Base-by-base conservation (phyloP, 2,113 vertebrate species). In the Alligator sinensis region DNA sequence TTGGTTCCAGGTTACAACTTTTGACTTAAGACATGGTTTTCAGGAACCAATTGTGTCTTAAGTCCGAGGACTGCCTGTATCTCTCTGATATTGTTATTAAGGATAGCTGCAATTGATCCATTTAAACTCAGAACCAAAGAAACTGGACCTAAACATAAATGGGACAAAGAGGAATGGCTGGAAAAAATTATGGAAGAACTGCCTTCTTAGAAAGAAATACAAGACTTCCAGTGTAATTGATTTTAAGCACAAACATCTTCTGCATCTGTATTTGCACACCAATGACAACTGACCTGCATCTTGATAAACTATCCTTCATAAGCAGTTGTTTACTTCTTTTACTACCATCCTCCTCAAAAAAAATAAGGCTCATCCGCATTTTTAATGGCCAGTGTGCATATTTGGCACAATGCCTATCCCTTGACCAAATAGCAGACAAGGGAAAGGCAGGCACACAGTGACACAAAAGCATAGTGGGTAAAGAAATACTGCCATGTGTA, bases 301-400 rank as follows among this genome's bases (percentile, higher is more conserved):
- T 66, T 82, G 54, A 92, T n/a, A 72, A 92, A 82, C 24, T 82
- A n/a, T 66, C 34, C 75, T 87, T 89, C 84, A 64, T 6, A 87
- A 47, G 4, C 63, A 30, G 28, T 66, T n/a, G 34, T 60, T 95
- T 87, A 17, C 70, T 81, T 91, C 88, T 86, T 83, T 87, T 47
- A 64, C 68, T 82, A 28, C 84, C 78, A 74, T 30, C 95, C 55
- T 61, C 61, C 3, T 81, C 38, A 66, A 4, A 12, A 77, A 88
- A 78, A 59, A 90, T 18, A 89, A 54, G 18, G 38, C 18, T 88
- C 57, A 76, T 74, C 22, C 88, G 68, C 83, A 86, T 95, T 96
- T 96, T 82, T 81, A 93, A 95, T 27, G 83, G 79, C 74, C 90
- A 86, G 84, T 59, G 90, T 1, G 80, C 79, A 64, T 75, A 94